A percentile compares a stretch with the other conserved stretches of the same genome.
These are phyloP conservation scores for Hapalemur alaotrensis DNA, from an alignment of 2,797 vertebrate genomes.

Conservation along the genomic window DNA sequence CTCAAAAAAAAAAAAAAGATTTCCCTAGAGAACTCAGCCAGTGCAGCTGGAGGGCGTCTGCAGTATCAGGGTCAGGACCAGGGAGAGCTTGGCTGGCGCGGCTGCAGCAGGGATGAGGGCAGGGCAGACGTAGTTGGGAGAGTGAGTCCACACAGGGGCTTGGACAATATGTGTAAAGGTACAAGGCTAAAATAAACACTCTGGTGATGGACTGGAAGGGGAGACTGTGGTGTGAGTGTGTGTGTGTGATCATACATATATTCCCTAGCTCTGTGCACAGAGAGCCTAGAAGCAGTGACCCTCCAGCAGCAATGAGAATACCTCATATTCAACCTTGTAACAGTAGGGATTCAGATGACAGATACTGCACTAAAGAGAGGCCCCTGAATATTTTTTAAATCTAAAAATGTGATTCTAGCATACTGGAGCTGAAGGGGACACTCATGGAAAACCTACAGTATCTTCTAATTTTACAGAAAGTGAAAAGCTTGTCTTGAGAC, in stretches of 20 bases:
- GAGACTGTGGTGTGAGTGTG: neutral
- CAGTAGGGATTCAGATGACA: neutral
- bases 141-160: neutral
- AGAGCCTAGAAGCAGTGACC: neutral
- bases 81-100: neutral
- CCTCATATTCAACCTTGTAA: neutral
- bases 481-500: neutral
- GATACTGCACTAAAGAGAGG: neutral
- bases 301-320: neutral
- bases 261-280: neutral
- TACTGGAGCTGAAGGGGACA: neutral
- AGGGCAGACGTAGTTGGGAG: neutral
- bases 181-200: neutral
- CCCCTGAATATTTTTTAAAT: neutral
- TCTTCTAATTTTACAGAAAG: neutral
- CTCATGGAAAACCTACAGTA: neutral
- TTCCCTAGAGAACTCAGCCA: neutral
- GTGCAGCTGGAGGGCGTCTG: neutral
- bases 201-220: neutral
- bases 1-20: neutral
- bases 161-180: neutral
- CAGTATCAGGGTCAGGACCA: neutral
- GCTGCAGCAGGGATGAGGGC: neutral
- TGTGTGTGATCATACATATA: neutral
- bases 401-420: neutral